Evolutionary conservation across 2,797 vertebrate genomes (phyloP).

Genomic region (Malurus leucopterus): DNA sequence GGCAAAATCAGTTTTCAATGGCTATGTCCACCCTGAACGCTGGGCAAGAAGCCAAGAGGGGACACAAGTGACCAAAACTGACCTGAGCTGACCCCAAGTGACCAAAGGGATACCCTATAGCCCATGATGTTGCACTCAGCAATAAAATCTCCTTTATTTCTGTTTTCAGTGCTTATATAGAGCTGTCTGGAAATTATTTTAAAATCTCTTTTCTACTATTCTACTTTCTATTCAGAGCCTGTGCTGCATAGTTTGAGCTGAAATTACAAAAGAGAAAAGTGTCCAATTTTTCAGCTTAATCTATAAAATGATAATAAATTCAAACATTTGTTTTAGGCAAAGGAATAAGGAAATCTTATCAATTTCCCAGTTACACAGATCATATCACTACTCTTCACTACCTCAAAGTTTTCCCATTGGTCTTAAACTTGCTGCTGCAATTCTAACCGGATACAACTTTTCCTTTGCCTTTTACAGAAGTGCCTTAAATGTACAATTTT

Average conservation of each 20-base stretch:
- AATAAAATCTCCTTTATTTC: constrained; percentile 23
- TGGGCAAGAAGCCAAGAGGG: not conserved
- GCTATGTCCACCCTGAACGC: fast-evolving
- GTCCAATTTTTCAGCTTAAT: not conserved
- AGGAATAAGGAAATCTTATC: not conserved
- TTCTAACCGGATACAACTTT: not conserved
- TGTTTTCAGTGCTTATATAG: constrained; percentile 6
- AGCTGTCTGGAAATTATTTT: constrained; percentile 16
- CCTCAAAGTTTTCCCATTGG: not conserved
- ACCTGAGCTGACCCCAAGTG: not conserved
- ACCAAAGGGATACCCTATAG: not conserved
- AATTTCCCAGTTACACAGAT: not conserved
- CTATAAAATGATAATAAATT: constrained; percentile 14
- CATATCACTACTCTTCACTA: not conserved
- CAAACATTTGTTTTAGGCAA: constrained; percentile 6
- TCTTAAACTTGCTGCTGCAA: not conserved
- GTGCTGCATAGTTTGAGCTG: not conserved
- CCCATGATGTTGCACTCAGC: fast-evolving
- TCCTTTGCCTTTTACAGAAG: not conserved
- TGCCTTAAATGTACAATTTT: not conserved
- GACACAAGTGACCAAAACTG: not conserved
- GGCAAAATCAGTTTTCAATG: not conserved
- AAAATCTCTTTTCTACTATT: not conserved
- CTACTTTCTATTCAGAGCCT: not conserved
- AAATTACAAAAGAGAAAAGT: not conserved